Base-by-base conservation (phyloP, 2,797 vertebrate genomes). In the Labroides dimidiatus region DNA sequence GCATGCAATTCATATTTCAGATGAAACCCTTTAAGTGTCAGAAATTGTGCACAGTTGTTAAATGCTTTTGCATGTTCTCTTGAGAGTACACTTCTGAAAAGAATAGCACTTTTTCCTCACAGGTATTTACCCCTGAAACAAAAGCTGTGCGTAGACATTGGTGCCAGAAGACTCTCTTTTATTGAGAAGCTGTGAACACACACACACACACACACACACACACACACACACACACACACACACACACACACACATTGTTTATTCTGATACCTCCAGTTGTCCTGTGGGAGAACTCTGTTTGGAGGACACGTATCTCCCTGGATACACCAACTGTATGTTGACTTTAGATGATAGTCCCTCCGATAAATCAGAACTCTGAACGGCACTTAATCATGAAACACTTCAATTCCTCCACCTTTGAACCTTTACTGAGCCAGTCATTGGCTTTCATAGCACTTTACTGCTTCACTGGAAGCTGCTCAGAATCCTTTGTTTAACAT, bases 401-500 rank as follows among this genome's bases (percentile, higher is more conserved):
- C 39, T 56, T 42, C 2, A 33, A 30, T 58, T 67, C 48, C 23
- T 44, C 23, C 45, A 33, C 33, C 42, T 45, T 64, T 64, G 54
- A 59, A 72, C 43, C n/a, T 45, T 36, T 12, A 33, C 36, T 41
- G 19, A 23, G 20, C 61, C 47, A 69, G 14, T 64, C 57, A 52
- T 16, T 41, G 54, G 16, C 0, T 60, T 68, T 53, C 47, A 81
- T 58, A 78, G 66, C 30, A 42, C 53, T 30, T 37, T 47, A 19
- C 56, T 74, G 23, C 4, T 10, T 37, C 19, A 27, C 49, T 39
- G 37, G 13, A 39, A 72, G 36, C 44, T 3, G 6, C 6, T 5
- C 20, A 6, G 12, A 30, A 3, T 17, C 4, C 41, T n/a, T 41
- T 44, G 13, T 20, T 45, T 45, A 51, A 49, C 47, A 14, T 52